Evolutionary conservation across 2,113 vertebrate genomes (phyloP).

Genomic region (Dinomys branickii): DNA sequence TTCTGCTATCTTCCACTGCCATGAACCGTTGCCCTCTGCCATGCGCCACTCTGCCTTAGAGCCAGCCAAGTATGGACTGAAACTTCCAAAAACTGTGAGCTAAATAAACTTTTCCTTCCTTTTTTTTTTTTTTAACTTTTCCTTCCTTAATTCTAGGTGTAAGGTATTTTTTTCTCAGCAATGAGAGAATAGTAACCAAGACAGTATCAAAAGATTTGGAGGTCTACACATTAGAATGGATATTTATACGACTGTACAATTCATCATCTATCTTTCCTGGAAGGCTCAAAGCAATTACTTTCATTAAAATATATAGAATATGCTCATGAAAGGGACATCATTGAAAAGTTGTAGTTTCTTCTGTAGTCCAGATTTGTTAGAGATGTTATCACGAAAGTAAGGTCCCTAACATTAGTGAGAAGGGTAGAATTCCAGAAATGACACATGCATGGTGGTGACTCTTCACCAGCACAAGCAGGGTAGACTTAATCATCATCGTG

Average conservation of each 20-base stretch:
- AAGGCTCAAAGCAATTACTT: background rate
- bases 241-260: background rate
- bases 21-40: no score
- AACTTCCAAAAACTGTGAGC: no score
- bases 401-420: background rate
- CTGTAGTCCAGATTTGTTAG: background rate
- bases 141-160: no score
- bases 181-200: no score
- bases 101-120: no score
- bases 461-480: background rate
- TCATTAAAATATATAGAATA: background rate
- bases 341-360: background rate
- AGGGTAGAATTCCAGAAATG: background rate
- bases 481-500: background rate
- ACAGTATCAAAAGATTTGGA: background rate
- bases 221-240: background rate
- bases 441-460: background rate
- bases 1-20: no score
- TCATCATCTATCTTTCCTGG: background rate
- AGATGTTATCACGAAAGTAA: background rate
- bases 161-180: no score
- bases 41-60: no score
- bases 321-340: background rate
- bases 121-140: no score
- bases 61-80: no score